phyloP scores from a whole-genome alignment of 1,140 invertebrate genomes.

The Brevipalpus yothersi region DNA sequence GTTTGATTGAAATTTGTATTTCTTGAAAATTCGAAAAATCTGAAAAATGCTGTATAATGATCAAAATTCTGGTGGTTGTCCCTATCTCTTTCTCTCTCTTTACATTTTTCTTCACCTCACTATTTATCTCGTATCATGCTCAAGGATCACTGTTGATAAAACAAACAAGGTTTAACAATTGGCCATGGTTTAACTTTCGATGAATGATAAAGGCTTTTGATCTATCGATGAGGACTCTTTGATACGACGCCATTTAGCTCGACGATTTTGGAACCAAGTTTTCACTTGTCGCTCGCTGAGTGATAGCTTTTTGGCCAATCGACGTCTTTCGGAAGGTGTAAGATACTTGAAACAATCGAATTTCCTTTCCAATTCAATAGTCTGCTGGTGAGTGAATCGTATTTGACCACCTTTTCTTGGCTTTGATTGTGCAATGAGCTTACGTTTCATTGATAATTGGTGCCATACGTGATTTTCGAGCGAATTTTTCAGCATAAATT shows the following conservation, averaged over 20 bases:
- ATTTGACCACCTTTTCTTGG: constrained; percentile 6
- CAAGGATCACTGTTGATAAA: too few species aligned
- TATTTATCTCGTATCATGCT: too few species aligned
- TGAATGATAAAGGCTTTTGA: too few species aligned
- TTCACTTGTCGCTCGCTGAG: constrained; percentile 75
- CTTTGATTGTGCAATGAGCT: constrained; percentile 2
- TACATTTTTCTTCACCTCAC: too few species aligned
- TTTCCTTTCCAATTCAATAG: constrained; percentile 70
- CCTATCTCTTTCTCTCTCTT: too few species aligned
- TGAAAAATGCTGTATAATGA: too few species aligned
- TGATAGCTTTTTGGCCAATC: constrained; percentile 63
- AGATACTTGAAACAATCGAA: constrained; percentile 86
- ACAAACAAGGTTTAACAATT: too few species aligned
- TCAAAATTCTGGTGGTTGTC: too few species aligned
- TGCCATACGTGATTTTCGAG: background rate
- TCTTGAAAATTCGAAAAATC: too few species aligned
- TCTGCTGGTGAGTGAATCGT: constrained; percentile 70
- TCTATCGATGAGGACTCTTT: background rate
- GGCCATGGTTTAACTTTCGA: too few species aligned
- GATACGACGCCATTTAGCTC: constrained; percentile 18
- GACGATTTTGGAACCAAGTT: constrained; percentile 34
- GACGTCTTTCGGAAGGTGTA: constrained; percentile 77
- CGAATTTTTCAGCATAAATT: background rate
- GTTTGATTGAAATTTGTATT: too few species aligned
- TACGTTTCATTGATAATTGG: background rate